Conservation (phyloP, 2,888 invertebrate genomes). For the Aporophyla lueneburgensis region DNA sequence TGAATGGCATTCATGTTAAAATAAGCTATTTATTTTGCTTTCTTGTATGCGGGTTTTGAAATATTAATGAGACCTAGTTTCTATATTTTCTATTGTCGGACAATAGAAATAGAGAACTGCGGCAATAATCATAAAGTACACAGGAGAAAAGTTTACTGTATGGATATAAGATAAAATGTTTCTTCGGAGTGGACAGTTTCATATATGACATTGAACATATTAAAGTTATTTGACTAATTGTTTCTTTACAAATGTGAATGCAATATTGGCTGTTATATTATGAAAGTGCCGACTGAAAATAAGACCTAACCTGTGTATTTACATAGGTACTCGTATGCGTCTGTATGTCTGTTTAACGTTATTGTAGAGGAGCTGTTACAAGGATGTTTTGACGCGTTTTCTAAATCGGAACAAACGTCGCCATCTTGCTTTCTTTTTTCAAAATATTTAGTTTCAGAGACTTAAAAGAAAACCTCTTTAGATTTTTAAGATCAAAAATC, state of each 20-base stretch:
- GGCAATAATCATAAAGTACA: constrained; percentile 21
- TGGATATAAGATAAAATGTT: not conserved
- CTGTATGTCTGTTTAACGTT: not conserved
- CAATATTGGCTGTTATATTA: constrained; percentile 1
- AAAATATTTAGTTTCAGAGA: not conserved
- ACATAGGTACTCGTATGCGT: too few species aligned
- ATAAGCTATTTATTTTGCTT: constrained; percentile 29
- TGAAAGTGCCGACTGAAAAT: not conserved
- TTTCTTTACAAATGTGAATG: not conserved
- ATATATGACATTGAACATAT: not conserved
- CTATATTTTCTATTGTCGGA: constrained; percentile 23
- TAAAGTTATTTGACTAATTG: not conserved
- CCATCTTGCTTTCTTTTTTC: not conserved
- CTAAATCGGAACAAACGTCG: not conserved
- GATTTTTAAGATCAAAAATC: too few species aligned
- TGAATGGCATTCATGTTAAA: constrained; percentile 40
- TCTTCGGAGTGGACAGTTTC: not conserved
- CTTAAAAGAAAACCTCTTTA: too few species aligned
- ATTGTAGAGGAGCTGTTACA: not conserved
- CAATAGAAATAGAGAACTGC: not conserved
- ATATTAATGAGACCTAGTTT: constrained; percentile 38
- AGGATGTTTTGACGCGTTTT: not conserved
- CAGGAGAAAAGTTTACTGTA: constrained; percentile 18
- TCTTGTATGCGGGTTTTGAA: constrained; percentile 15
- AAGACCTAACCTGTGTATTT: not conserved